Conservation (phyloP, 1,140 invertebrate genomes). For the Dryas iulia region DNA sequence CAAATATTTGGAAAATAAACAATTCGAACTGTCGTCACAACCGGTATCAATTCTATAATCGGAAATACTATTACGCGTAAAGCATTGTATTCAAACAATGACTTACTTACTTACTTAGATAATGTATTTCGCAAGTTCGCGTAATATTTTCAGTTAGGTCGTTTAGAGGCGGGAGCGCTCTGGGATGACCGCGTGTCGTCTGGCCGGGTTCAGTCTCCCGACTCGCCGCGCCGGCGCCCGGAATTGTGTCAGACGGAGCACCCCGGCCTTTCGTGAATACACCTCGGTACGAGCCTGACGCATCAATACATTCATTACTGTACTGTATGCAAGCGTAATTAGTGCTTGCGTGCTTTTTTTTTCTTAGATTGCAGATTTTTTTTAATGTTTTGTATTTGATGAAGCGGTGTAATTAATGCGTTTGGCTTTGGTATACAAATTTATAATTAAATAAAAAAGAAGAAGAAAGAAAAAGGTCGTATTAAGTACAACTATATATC, state of each 20-base stretch:
- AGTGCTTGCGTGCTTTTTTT: slow-evolving; percentile 20
- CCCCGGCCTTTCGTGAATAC: slow-evolving; percentile 64
- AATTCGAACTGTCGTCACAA: not conserved
- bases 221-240: slow-evolving; percentile 73
- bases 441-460: not conserved
- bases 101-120: too few relatives aligned
- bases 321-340: slow-evolving; percentile 54
- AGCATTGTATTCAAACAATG: slow-evolving; percentile 57
- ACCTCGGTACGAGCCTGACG: slow-evolving; percentile 57
- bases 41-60: slow-evolving; percentile 45
- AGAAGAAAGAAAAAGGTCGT: not conserved
- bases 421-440: not conserved
- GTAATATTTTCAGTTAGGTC: slow-evolving; percentile 2
- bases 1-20: not conserved
- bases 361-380: not conserved
- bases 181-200: slow-evolving; percentile 67
- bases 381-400: too few relatives aligned
- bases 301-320: slow-evolving; percentile 68
- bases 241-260: slow-evolving; percentile 72
- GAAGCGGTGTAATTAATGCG: not conserved
- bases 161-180: slow-evolving; percentile 52
- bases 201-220: slow-evolving; percentile 66
- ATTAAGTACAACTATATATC: not conserved
- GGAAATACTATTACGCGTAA: slow-evolving; percentile 56
- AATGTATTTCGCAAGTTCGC: slow-evolving; percentile 33